Base-by-base conservation (phyloP, 2,888 invertebrate species). In the Meteorus colon region DNA sequence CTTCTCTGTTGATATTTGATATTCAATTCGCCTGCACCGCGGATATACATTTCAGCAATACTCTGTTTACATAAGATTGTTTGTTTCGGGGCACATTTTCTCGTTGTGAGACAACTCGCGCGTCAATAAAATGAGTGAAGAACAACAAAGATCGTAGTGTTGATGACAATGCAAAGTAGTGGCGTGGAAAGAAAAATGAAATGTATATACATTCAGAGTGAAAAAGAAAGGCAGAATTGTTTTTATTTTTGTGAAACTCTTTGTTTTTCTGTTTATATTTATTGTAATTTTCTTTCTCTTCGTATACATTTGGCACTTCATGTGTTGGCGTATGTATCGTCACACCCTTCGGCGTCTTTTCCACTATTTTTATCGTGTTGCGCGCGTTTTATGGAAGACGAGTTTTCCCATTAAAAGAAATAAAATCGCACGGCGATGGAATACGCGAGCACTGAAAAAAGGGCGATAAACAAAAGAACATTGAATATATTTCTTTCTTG, bases 361-460 rank as follows among this genome's bases (percentile, higher is more conserved):
- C 55, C 37, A 41, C 51, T 48, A 8, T 48, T 48, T 51, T 48
- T 48, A 68, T 76, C 72, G 79, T 78, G 77, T 78, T 78, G 78
- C 77, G 74, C 77, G 63, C 31, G 66, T 66, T 24, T 16, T 60
- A 67, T 75, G 75, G 75, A 74, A 69, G 41, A 72, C 4, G 27
- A 70, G 68, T 63, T 77, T 76, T 78, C 34, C 45, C 73, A 69
- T 80, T 74, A 74, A 80, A 79, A 4, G 41, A 41, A 41, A 41
- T 41, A 41, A 41, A 41, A 41, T 41, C 8, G 41, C 12, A 12
- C 41, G 8, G 41, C 12, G 6, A 41, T 41, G 41, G 41, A 41
- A 41, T 41, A 41, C 41, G 8, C 8, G 41, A 41, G 41, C 41
- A 41, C 41, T 41, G 41, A 41, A 41, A 4, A 41, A 41, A 41